Evolutionary conservation across 2,888 invertebrate genomes (phyloP).

Genomic region (Eurois occulta): DNA sequence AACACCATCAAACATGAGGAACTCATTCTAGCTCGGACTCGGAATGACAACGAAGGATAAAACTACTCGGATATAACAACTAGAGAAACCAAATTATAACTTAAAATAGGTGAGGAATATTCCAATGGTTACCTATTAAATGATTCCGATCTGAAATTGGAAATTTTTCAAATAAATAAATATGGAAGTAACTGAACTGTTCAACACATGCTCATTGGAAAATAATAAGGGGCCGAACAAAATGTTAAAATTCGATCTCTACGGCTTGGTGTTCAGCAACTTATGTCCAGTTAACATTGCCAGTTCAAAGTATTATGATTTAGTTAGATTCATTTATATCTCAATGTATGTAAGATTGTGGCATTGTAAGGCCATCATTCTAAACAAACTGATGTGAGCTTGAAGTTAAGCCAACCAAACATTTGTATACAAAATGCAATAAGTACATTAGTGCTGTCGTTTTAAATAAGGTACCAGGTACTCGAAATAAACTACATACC

Average conservation of each 20-base stretch:
- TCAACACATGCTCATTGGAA: conserved; percentile 73
- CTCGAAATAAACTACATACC: conserved; percentile 60
- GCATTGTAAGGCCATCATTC: conserved; percentile 26
- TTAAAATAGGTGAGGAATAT: conserved; percentile 79
- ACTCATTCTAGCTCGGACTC: conserved; percentile 77
- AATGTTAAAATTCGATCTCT: conserved; percentile 39
- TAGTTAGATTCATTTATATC: background rate
- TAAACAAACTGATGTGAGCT: conserved; percentile 46
- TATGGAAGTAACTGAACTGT: conserved; percentile 71
- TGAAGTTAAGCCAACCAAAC: conserved; percentile 24
- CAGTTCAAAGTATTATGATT: conserved; percentile 7
- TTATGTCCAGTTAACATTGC: conserved; percentile 38
- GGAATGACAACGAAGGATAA: conserved; percentile 78
- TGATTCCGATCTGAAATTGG: conserved; percentile 91
- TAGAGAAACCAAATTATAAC: conserved; percentile 79
- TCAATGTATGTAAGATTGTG: conserved; percentile 25
- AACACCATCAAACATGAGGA: conserved; percentile 77
- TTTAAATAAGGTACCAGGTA: background rate
- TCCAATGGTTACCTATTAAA: conserved; percentile 90
- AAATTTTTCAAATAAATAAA: conserved; percentile 86
- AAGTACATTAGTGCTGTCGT: background rate
- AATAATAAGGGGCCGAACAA: conserved; percentile 63
- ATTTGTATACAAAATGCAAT: background rate
- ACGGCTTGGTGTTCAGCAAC: conserved; percentile 32
- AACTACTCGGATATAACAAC: conserved; percentile 84